Evolutionary conservation across 2,797 vertebrate genomes (phyloP).

Genomic region (Danionella dracula): DNA sequence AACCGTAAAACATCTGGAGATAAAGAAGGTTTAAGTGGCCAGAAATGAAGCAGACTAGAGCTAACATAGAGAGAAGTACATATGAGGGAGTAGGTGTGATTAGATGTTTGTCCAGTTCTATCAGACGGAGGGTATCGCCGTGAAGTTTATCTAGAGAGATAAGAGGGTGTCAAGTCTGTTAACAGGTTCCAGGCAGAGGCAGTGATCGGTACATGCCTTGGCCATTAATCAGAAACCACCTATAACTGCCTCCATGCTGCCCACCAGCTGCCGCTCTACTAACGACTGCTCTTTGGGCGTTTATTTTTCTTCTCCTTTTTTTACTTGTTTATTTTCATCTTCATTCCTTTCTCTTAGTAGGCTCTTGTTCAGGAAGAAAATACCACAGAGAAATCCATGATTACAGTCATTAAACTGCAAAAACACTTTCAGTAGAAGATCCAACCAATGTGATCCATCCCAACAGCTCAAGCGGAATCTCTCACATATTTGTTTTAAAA

Average conservation of each 20-base stretch:
- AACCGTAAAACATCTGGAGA: no score
- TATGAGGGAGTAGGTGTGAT: background rate
- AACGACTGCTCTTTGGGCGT: conserved; percentile 52
- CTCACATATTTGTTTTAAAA: conserved; percentile 19
- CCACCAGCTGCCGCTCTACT: conserved; percentile 5
- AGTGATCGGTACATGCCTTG: background rate
- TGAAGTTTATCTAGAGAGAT: conserved; percentile 19
- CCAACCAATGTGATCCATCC: background rate
- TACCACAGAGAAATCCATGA: conserved; percentile 62
- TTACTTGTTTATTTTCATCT: conserved; percentile 67
- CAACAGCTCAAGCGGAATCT: background rate
- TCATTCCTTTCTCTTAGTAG: conserved; percentile 52
- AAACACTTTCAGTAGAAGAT: conserved; percentile 31
- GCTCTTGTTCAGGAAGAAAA: conserved; percentile 60
- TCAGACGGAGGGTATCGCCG: conserved; percentile 19
- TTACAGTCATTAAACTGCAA: conserved; percentile 71
- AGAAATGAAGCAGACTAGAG: no score
- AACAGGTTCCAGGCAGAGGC: background rate
- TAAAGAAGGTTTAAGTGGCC: no score
- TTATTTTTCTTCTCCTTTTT: conserved; percentile 43
- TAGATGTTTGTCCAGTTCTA: conserved; percentile 6
- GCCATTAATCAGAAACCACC: conserved; percentile 4
- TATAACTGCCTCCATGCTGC: conserved; percentile 7
- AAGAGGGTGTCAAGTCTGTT: conserved; percentile 8
- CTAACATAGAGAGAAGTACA: no score